Evolutionary conservation across 1,140 invertebrate species (phyloP), one percentile per base, ranked within the genome.

Genomic region (Paraescarpia echinospica): DNA sequence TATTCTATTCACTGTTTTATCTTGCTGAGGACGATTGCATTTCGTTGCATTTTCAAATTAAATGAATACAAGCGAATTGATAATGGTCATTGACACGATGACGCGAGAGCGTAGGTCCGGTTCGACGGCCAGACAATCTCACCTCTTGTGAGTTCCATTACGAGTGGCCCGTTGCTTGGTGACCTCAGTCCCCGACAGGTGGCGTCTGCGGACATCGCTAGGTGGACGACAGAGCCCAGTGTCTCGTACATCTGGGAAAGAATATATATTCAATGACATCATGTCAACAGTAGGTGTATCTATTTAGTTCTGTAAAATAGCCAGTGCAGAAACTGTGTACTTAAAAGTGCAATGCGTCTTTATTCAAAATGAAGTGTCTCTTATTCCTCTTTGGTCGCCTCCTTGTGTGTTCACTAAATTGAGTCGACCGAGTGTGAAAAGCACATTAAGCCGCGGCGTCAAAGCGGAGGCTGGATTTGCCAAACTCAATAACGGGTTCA

Each of bases 111-210:
- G 9, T 22, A 2, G 4, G 59, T 18, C 22, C 22, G 59, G 59
- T 2, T 77, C 2, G 59, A 77, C 59, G 22, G 18, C 90, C 4
- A 33, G 35, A 90, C 33, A 27, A 48, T 8, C 35, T 35, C 18
- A 93, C 93, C 93, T 92, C 89, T 93, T 9, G 90, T 91, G 1
- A 93, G 91, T 48, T 93, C 35, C 35, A 93, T 89, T 12, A 91
- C 48, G 51, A 92, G 51, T 89, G 92, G 93, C 27, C 93, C 93
- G 35, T 93, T 92, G n/a, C 41, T 91, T 27, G 92, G 34, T 34
- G 92, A 93, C 90, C 93, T 34, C 6, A 93, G 90, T 18, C 93
- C 93, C 35, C 90, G 92, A 33, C 93, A 93, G 18, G 93, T 93
- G 33, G 93, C 92, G 41, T 93, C 93, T 14, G 91, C 92, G 91